Evolutionary conservation across 1,140 invertebrate species (phyloP), one percentile per base, ranked within the genome.

Genomic region (Paracyclopina nana): DNA sequence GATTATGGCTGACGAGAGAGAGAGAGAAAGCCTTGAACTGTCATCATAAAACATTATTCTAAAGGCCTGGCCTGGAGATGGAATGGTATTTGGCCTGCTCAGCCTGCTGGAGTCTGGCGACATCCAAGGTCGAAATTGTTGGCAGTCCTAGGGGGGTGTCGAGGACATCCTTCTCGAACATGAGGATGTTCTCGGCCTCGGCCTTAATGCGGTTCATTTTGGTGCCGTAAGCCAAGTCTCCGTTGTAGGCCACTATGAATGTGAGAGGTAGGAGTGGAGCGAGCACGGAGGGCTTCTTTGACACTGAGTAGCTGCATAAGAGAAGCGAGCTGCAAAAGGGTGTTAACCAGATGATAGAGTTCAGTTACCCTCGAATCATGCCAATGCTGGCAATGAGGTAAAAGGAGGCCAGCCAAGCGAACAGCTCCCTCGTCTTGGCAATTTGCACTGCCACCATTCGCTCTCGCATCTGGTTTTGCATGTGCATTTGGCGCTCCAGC

Each of bases 181-280:
- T 72, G 66, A 82, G 71, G 44, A 82, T 79, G 60, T 79, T 76
- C 61, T 82, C 78, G 28, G 80, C 79, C 67, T 81, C 79, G 80
- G 78, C 72, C 71, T 72, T 70, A 50, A 82, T 80, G 57, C 80
- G 68, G 58, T 76, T 70, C 46, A 80, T 57, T 65, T 83, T 83
- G 50, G 72, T 78, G 50, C 79, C 78, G 64, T 82, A 81, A 9
- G 75, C 76, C 59, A 79, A 65, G 63, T 82, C 80, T 58, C 72
- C 72, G 60, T 80, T 75, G 62, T 82, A 83, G 0, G 71, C 71
- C 50, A 78, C 63, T 8, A 78, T 61, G 63, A 81, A 82, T 1
- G 74, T 74, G 20, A 83, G 63, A 9, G 77, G 77, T 30, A 79
- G 57, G 30, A 79, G 55, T 5, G 79, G 78, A 26, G 69, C 64